Conservation (phyloP, 2,797 vertebrate species). For the Chanos chanos region DNA sequence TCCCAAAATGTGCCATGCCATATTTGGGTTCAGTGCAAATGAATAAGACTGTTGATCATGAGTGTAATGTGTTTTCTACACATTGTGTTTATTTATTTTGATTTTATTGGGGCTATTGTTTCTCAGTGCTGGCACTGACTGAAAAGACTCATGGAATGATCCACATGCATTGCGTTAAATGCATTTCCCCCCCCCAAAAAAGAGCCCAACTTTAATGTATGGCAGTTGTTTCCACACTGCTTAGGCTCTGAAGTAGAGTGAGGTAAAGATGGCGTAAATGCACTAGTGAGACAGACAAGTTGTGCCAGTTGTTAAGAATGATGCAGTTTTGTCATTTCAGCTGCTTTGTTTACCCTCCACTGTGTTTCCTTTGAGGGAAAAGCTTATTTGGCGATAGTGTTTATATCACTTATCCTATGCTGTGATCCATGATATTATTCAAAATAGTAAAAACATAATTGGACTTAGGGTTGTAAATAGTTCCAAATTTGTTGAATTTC, state of each 20-base stretch:
- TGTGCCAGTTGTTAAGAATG: conserved; percentile 41
- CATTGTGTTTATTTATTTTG: conserved; percentile 46
- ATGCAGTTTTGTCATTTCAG: conserved; percentile 22
- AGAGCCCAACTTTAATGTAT: conserved; percentile 35
- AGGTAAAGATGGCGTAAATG: conserved; percentile 40
- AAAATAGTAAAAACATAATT: not conserved
- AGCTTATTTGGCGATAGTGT: conserved; percentile 15
- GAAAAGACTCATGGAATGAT: conserved; percentile 53
- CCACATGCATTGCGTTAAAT: conserved; percentile 56
- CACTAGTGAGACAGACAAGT: conserved; percentile 33
- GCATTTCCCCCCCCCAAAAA: conserved; percentile 49
- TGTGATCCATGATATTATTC: conserved; percentile 1
- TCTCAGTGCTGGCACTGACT: conserved; percentile 55
- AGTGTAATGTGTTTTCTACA: conserved; percentile 54
- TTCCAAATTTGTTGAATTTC: not conserved
- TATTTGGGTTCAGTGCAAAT: conserved; percentile 47
- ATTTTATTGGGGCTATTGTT: conserved; percentile 53
- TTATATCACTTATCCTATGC: not conserved
- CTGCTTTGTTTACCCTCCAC: conserved; percentile 32
- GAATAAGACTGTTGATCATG: conserved; percentile 42
- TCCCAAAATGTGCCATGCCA: conserved; percentile 1
- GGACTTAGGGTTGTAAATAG: not conserved
- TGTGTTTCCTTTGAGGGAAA: conserved; percentile 6
- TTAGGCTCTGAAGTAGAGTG: conserved; percentile 37
- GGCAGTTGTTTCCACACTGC: conserved; percentile 45